Conservation (phyloP, 2,113 vertebrate species). For the Thamnophis sirtalis region DNA sequence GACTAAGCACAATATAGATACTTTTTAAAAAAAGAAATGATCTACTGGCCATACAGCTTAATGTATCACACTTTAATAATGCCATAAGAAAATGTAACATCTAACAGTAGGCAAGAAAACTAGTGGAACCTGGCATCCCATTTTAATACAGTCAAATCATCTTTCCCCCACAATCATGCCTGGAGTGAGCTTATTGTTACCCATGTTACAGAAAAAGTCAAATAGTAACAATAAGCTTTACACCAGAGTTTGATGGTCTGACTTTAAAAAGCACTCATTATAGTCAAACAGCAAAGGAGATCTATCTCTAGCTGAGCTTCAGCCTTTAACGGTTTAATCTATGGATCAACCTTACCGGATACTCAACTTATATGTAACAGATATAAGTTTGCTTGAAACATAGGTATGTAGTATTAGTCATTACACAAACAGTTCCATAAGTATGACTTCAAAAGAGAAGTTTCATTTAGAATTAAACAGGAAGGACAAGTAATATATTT, state of each 20-base stretch:
- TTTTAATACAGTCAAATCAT: conserved; percentile 49
- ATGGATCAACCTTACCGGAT: conserved; percentile 45
- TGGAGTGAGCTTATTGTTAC: neutral
- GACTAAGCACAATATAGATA: conserved; percentile 7
- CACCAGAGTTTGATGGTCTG: conserved; percentile 47
- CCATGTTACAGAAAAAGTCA: conserved; percentile 38
- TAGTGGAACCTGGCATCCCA: conserved; percentile 42
- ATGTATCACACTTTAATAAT: conserved; percentile 37
- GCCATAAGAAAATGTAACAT: neutral
- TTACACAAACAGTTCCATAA: neutral
- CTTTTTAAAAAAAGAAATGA: conserved; percentile 33
- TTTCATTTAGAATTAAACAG: neutral
- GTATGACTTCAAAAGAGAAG: neutral
- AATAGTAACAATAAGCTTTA: conserved; percentile 57
- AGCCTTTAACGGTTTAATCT: conserved; percentile 53
- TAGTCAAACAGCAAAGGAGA: conserved; percentile 37
- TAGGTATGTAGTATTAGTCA: neutral
- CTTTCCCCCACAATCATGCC: conserved; percentile 41
- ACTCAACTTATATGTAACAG: conserved; percentile 27
- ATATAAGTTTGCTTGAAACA: conserved; percentile 22
- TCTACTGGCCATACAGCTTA: conserved; percentile 24
- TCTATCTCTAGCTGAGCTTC: conserved; percentile 37
- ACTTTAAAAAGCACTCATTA: conserved; percentile 53
- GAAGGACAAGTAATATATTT: neutral
- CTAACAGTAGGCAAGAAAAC: conserved; percentile 21